Percentiles rank a stretch among this genome's conserved stretches.
Conservation (phyloP, 2,113 vertebrate genomes). For the Periophthalmodon schlosseri region DNA sequence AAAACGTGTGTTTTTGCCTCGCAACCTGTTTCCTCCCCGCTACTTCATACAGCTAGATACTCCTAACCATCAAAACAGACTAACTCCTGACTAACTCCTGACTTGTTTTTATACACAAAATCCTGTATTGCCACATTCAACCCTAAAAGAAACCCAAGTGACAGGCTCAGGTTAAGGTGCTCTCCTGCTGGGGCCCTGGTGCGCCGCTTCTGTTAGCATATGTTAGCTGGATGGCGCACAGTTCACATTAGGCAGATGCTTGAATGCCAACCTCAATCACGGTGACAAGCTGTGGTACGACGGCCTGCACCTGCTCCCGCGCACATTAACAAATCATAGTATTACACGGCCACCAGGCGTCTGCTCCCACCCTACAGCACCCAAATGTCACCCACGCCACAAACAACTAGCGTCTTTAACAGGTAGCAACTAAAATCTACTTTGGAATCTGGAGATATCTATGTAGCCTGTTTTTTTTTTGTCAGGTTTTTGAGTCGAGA, state of each 20-base stretch:
- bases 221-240: conserved; percentile 33
- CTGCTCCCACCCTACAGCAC: not conserved
- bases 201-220: conserved; percentile 29
- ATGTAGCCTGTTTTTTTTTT: not conserved
- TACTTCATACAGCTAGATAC: no score
- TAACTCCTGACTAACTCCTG: no score
- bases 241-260: conserved; percentile 58
- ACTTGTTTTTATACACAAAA: no score
- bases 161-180: conserved; percentile 17
- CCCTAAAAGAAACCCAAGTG: not conserved
- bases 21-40: no score
- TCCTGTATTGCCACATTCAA: no score
- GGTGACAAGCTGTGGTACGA: conserved; percentile 38
- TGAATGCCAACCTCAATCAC: conserved; percentile 53
- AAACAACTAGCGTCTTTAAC: no score
- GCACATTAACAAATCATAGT: conserved; percentile 12
- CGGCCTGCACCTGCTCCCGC: conserved; percentile 9
- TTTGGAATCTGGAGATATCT: not conserved
- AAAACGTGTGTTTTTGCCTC: no score
- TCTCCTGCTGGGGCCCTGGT: conserved; percentile 41
- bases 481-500: not conserved
- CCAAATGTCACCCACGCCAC: conserved; percentile 6
- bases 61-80: no score
- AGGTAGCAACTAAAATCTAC: not conserved
- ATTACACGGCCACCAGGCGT: not conserved